Percentiles rank a stretch among this genome's conserved stretches.
Conservation (phyloP, 2,888 invertebrate species). For the Pteria penguin region DNA sequence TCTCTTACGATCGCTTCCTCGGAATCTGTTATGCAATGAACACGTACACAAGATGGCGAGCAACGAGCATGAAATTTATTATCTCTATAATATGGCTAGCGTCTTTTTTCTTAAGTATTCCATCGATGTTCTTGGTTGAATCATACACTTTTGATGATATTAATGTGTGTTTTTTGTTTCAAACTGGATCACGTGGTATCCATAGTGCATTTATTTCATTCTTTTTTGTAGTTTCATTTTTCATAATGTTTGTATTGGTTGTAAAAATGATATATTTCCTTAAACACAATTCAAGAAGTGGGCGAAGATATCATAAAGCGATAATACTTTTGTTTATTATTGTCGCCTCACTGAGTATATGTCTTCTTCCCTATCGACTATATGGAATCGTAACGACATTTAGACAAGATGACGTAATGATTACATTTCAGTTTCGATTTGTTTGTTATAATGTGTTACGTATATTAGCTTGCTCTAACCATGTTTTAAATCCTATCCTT, state of each 20-base stretch:
- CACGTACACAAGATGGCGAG: neutral
- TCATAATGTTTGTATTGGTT: neutral
- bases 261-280: neutral
- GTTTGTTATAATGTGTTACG: neutral
- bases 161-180: too few species aligned
- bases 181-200: neutral
- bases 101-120: neutral
- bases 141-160: neutral
- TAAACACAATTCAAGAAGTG: too few species aligned
- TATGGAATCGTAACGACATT: neutral
- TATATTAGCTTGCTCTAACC: neutral
- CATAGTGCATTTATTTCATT: neutral
- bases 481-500: neutral
- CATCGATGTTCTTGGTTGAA: neutral
- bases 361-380: neutral
- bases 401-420: neutral
- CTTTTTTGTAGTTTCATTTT: neutral
- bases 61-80: neutral
- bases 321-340: neutral
- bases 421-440: neutral
- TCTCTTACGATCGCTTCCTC: neutral
- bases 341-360: neutral
- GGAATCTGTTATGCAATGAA: neutral
- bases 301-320: neutral
- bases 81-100: neutral